Percentiles rank a stretch among this genome's conserved stretches.
These are phyloP conservation scores for Sipha maydis DNA, from an alignment of 2,888 invertebrate genomes.

Conservation along the genomic window DNA sequence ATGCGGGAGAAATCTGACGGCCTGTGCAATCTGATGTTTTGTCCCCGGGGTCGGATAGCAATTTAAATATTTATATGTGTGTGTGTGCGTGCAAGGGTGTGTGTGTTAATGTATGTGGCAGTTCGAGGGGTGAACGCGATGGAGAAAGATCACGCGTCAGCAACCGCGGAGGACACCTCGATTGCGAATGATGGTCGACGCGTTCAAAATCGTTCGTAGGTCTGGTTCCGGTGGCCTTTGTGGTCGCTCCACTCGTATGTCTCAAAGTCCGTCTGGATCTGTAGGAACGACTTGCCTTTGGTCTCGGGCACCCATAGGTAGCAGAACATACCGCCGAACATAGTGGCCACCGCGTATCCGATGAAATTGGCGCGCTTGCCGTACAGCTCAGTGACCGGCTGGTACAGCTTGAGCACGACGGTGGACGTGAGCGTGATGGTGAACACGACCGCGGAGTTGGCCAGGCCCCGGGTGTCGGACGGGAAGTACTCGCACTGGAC, in stretches of 20 bases:
- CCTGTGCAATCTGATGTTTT: too few species aligned
- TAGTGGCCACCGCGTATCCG: conserved; percentile 55
- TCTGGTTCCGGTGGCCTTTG: background rate
- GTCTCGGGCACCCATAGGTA: conserved; percentile 64
- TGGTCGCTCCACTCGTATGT: conserved; percentile 25
- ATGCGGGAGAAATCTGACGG: too few species aligned
- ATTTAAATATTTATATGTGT: too few species aligned
- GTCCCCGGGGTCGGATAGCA: too few species aligned
- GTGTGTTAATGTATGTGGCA: too few species aligned
- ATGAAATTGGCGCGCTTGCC: conserved; percentile 64
- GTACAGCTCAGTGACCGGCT: conserved; percentile 62
- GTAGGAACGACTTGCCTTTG: conserved; percentile 64
- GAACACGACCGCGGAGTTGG: conserved; percentile 63
- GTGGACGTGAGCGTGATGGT: conserved; percentile 63
- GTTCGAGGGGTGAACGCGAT: too few species aligned
- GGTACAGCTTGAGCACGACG: conserved; percentile 63
- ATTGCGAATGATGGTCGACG: background rate
- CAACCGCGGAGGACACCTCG: background rate
- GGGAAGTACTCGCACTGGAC: conserved; percentile 65
- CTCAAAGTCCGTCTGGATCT: conserved; percentile 63
- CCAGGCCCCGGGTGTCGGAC: conserved; percentile 64
- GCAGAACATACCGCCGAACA: conserved; percentile 63
- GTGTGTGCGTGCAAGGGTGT: too few species aligned
- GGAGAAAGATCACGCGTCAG: background rate
- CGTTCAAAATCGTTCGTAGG: conserved; percentile 28